These are phyloP conservation scores for Physocephala rufipes DNA, from an alignment of 2,888 invertebrate genomes.

Conservation along the genomic window DNA sequence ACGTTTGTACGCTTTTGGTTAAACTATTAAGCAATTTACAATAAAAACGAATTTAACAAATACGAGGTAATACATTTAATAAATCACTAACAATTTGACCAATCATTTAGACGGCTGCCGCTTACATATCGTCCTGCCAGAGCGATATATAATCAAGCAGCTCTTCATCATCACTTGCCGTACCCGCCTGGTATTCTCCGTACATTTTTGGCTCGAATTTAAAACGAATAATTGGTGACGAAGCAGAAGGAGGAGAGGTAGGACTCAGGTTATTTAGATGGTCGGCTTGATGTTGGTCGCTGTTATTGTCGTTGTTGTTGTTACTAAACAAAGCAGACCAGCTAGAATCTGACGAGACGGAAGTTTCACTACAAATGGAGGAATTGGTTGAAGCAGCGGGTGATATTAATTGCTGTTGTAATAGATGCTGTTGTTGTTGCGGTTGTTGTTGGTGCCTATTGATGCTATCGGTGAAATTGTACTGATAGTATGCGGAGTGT, in stretches of 20 bases:
- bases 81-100: constrained; percentile 35
- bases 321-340: constrained; percentile 31
- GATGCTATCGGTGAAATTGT: constrained; percentile 43
- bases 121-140: constrained; percentile 61
- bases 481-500: neutral
- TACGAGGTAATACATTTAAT: constrained; percentile 49
- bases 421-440: constrained; percentile 44
- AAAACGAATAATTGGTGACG: constrained; percentile 40
- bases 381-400: constrained; percentile 52
- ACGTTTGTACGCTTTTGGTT: constrained; percentile 29
- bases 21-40: constrained; percentile 9
- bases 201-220: constrained; percentile 71
- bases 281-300: constrained; percentile 42
- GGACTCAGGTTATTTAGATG: neutral
- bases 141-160: constrained; percentile 73
- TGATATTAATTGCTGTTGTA: constrained; percentile 49
- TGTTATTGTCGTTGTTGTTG: no score
- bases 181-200: constrained; percentile 71
- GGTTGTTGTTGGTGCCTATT: no score
- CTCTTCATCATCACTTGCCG: constrained; percentile 84
- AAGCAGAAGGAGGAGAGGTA: no score
- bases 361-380: constrained; percentile 45
- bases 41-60: constrained; percentile 33
- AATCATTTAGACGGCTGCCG: neutral
- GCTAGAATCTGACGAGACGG: constrained; percentile 43